These are phyloP conservation scores for Drosophila sordidapex DNA, from an alignment of 2,888 invertebrate species.

Conservation along the genomic window DNA sequence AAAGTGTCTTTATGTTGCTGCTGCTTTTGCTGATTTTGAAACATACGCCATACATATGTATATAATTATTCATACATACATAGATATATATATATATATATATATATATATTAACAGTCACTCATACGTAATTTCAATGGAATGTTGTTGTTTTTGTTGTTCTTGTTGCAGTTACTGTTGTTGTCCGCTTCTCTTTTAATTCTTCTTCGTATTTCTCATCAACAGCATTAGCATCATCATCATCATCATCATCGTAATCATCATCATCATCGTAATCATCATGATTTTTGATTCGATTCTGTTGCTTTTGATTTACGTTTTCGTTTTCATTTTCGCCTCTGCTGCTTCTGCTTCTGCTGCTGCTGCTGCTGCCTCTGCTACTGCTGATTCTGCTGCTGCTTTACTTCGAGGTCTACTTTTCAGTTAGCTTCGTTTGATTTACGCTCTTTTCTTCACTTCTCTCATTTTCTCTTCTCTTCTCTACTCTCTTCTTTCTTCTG, in stretches of 20 bases:
- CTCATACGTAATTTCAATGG: constrained; percentile 69
- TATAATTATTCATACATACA: neutral
- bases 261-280: constrained; percentile 6
- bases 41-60: neutral
- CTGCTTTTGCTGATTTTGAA: constrained; percentile 4
- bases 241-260: constrained; percentile 4
- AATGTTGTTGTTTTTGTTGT: constrained; percentile 41
- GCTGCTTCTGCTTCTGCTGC: neutral
- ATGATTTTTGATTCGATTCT: constrained; percentile 17
- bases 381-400: neutral
- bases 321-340: constrained; percentile 7
- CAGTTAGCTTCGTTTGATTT: constrained; percentile 14
- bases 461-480: neutral
- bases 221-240: constrained; percentile 10
- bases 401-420: neutral
- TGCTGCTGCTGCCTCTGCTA: neutral
- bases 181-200: constrained; percentile 10
- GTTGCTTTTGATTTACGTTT: constrained; percentile 19
- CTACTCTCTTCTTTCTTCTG: neutral
- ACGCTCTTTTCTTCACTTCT: neutral
- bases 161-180: constrained; percentile 14
- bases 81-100: neutral
- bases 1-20: constrained; percentile 25
- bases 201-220: constrained; percentile 4
- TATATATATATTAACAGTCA: constrained; percentile 40